phyloP scores from a whole-genome alignment of 1,140 invertebrate species.

The Lamellibrachia luymesi region DNA sequence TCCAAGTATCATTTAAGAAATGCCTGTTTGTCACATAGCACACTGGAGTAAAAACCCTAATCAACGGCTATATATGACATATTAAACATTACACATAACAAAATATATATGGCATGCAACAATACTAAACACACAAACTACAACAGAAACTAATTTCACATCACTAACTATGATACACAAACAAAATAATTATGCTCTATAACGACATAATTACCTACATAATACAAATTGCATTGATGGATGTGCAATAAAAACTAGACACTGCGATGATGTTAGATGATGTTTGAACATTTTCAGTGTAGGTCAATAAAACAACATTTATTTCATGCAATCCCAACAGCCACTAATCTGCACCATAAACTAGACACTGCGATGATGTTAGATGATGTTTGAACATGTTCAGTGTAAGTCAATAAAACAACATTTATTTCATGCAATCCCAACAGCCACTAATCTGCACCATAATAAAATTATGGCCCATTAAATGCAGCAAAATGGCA shows the following conservation, averaged over 20 bases:
- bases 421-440: neutral
- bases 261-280: neutral
- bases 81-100: neutral
- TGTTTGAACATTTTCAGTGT: neutral
- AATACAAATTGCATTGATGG: neutral
- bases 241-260: neutral
- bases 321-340: neutral
- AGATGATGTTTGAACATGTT: neutral
- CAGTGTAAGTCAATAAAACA: neutral
- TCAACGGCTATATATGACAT: neutral
- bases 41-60: neutral
- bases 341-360: neutral
- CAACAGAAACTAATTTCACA: neutral
- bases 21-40: neutral
- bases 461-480: neutral
- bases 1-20: neutral
- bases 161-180: neutral
- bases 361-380: neutral
- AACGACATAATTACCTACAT: neutral
- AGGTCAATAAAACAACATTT: neutral
- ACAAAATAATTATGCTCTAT: neutral
- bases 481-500: neutral
- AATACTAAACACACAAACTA: neutral
- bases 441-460: neutral
- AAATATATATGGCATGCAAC: neutral